phyloP scores from a whole-genome alignment of 2,888 invertebrate species.

The Drosophila bunnanda region DNA sequence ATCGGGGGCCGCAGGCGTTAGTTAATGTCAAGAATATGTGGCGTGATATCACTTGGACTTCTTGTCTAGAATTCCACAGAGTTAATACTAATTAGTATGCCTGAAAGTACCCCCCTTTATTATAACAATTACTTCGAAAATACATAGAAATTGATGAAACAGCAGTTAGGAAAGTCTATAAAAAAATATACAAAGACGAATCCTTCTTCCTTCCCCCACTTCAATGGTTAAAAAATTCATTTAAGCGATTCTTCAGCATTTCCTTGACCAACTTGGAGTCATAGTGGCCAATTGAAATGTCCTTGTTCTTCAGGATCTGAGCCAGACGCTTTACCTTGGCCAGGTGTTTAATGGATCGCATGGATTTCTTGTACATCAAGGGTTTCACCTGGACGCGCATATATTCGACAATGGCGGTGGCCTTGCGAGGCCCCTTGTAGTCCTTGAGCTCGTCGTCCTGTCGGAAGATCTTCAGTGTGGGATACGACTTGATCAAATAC shows the following conservation, averaged over 20 bases:
- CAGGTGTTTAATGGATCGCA: slow-evolving; percentile 86
- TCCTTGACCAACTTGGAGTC: slow-evolving; percentile 91
- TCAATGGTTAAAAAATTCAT: accelerated
- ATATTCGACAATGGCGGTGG: slow-evolving; percentile 91
- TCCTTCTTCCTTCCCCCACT: slow-evolving; percentile 44
- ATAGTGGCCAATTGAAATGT: slow-evolving; percentile 88
- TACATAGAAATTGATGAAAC: not conserved
- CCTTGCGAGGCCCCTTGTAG: slow-evolving; percentile 96
- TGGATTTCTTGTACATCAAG: slow-evolving; percentile 90
- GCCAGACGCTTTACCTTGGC: slow-evolving; percentile 87
- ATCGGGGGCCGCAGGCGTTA: not conserved
- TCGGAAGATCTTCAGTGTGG: slow-evolving; percentile 98
- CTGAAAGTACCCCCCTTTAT: not conserved
- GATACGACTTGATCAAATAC: slow-evolving; percentile 96
- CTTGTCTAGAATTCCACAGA: not conserved
- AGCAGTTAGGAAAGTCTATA: not conserved
- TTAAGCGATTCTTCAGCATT: slow-evolving; percentile 90
- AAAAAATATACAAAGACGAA: slow-evolving; percentile 50
- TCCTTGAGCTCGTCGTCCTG: slow-evolving; percentile 92
- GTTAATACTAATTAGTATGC: not conserved
- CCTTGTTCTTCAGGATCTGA: slow-evolving; percentile 90
- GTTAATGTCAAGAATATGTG: no score
- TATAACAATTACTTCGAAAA: not conserved
- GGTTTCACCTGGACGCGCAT: slow-evolving; percentile 98
- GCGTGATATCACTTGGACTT: not conserved